phyloP scores from a whole-genome alignment of 2,113 vertebrate genomes.

The Phylloscopus trochilus region DNA sequence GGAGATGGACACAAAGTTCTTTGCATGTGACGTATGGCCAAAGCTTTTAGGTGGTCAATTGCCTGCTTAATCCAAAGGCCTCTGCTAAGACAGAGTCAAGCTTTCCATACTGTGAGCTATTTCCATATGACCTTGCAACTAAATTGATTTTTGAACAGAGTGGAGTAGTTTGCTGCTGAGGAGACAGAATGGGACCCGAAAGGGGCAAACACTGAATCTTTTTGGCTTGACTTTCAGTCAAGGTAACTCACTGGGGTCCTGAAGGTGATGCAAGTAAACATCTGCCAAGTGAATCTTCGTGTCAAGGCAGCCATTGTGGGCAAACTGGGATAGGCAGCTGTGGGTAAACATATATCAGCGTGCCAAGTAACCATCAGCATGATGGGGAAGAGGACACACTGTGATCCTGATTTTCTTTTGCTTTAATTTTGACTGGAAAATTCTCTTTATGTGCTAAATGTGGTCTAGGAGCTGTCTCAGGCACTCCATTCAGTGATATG shows the following conservation, averaged over 20 bases:
- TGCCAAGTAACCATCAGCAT: constrained; percentile 13
- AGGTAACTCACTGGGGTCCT: constrained; percentile 52
- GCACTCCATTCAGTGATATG: neutral
- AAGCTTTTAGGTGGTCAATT: constrained; percentile 38
- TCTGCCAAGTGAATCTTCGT: constrained; percentile 38
- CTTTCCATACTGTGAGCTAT: constrained; percentile 13
- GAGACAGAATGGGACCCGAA: constrained; percentile 33
- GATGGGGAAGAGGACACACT: neutral
- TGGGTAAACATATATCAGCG: constrained; percentile 8
- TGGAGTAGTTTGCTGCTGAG: constrained; percentile 45
- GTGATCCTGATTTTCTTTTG: neutral
- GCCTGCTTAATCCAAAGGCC: constrained; percentile 14
- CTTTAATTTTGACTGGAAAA: neutral
- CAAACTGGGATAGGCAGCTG: neutral
- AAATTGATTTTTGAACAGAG: constrained; percentile 48
- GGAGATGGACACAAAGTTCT: constrained; percentile 15
- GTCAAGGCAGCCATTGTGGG: constrained; percentile 49
- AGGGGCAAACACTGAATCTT: constrained; percentile 54
- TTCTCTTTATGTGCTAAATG: neutral
- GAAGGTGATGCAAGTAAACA: constrained; percentile 56
- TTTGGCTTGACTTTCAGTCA: constrained; percentile 57
- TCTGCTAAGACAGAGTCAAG: neutral
- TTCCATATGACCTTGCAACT: constrained; percentile 54
- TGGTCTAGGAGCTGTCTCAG: neutral
- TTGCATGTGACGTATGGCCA: neutral